phyloP scores from a whole-genome alignment of 2,888 invertebrate species.

The Schizotus pectinicornis region DNA sequence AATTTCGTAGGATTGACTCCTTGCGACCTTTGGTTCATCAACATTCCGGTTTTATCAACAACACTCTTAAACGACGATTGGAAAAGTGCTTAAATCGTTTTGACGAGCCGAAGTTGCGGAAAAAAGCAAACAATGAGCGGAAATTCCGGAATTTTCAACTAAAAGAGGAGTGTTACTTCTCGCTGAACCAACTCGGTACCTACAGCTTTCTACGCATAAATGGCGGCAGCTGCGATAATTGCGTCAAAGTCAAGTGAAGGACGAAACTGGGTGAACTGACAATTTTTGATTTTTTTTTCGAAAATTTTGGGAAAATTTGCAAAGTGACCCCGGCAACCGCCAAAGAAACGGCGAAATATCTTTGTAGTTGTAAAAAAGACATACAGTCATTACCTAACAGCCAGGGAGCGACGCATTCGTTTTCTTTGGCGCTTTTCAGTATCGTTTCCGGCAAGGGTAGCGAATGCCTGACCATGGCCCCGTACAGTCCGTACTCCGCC shows the following conservation, averaged over 20 bases:
- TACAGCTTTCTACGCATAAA: too few species aligned
- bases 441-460: conserved; percentile 98
- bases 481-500: conserved; percentile 99
- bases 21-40: conserved; percentile 5
- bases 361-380: conserved; percentile 41
- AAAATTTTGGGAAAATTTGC: too few species aligned
- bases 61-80: neutral
- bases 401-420: conserved; percentile 98
- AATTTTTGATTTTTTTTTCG: neutral
- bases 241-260: too few species aligned
- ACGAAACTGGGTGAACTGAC: too few species aligned
- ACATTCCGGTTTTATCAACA: conserved; percentile 13
- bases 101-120: too few species aligned
- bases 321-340: conserved; percentile 3
- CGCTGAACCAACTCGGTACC: too few species aligned
- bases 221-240: too few species aligned
- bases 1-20: conserved; percentile 12
- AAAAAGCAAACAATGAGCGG: too few species aligned
- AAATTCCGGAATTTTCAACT: too few species aligned
- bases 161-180: too few species aligned
- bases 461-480: conserved; percentile 99
- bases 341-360: conserved; percentile 9
- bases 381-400: conserved; percentile 83
- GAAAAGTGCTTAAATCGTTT: too few species aligned
- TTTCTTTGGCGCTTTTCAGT: conserved; percentile 95